Conservation (phyloP, 2,888 invertebrate species). For the Chelonus formosanus region DNA sequence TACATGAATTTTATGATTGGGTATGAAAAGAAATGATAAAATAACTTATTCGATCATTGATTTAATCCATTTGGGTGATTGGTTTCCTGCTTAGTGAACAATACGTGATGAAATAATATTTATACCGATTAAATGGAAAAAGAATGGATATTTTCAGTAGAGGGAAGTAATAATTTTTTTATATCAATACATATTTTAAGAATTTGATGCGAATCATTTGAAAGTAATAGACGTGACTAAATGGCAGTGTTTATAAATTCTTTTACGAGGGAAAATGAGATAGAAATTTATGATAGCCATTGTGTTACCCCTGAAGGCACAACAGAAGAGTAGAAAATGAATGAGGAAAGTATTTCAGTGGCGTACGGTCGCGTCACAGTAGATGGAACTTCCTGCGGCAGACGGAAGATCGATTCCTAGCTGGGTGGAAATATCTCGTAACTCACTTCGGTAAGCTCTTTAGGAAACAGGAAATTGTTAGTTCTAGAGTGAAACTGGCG, state of each 20-base stretch:
- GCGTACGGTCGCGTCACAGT: constrained; percentile 37
- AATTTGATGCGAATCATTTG: background rate
- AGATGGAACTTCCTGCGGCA: constrained; percentile 50
- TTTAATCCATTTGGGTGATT: too few species aligned
- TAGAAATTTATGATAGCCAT: constrained; percentile 34
- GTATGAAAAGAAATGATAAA: too few species aligned
- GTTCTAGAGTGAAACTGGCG: constrained; percentile 51
- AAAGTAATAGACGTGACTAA: constrained; percentile 14
- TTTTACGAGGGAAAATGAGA: constrained; percentile 27
- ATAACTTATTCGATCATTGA: too few species aligned
- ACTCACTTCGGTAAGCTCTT: constrained; percentile 61
- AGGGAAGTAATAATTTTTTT: background rate
- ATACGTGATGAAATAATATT: too few species aligned
- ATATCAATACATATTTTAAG: background rate
- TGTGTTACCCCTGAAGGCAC: constrained; percentile 34
- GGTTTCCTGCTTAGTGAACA: too few species aligned
- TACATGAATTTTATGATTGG: too few species aligned
- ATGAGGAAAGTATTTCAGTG: constrained; percentile 46
- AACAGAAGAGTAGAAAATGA: constrained; percentile 41
- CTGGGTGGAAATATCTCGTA: constrained; percentile 58
- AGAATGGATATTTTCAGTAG: too few species aligned
- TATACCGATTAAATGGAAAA: too few species aligned
- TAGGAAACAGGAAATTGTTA: constrained; percentile 63
- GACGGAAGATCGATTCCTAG: constrained; percentile 55
- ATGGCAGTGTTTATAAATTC: constrained; percentile 11